Evolutionary conservation across 2,113 vertebrate species (phyloP).

Genomic region (Hydrolagus affinis): DNA sequence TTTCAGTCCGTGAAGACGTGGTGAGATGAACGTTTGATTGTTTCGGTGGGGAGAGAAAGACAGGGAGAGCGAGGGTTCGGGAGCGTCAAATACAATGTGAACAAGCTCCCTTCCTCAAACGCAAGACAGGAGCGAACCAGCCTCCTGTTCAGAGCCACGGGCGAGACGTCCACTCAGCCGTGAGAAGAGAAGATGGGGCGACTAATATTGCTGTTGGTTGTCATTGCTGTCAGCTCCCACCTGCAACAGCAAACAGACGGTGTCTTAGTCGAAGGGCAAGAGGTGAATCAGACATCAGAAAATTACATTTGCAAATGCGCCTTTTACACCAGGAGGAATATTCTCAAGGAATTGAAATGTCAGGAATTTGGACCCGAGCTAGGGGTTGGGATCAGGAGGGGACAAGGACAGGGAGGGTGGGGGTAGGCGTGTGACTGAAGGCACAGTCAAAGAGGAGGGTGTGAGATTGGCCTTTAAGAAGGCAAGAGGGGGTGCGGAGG

Average conservation of each 20-base stretch:
- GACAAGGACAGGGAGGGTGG: background rate
- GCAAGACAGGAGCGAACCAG: background rate
- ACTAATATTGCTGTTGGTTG: conserved; percentile 99
- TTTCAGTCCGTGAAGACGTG: too few relatives aligned
- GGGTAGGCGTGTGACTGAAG: background rate
- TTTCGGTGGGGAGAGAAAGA: too few relatives aligned
- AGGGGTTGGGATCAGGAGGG: background rate
- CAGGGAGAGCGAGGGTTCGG: too few relatives aligned
- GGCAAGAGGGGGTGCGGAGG: background rate
- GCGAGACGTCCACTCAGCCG: conserved; percentile 50
- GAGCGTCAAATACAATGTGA: background rate
- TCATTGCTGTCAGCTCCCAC: conserved; percentile 97
- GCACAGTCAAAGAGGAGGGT: background rate
- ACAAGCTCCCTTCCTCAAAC: background rate
- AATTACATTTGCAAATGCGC: too few relatives aligned
- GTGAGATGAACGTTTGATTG: too few relatives aligned
- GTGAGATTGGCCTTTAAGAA: too few relatives aligned
- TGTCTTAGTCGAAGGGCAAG: too few relatives aligned
- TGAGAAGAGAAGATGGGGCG: conserved; percentile 92
- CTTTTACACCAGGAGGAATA: too few relatives aligned
- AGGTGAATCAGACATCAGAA: too few relatives aligned
- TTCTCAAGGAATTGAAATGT: too few relatives aligned
- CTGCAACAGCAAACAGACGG: conserved; percentile 49
- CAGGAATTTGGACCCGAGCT: background rate
- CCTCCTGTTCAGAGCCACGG: background rate